A percentile compares a stretch with the other conserved stretches of the same genome.
phyloP scores from a whole-genome alignment of 23 tunicate species.

The Trididemnum clinides region DNA sequence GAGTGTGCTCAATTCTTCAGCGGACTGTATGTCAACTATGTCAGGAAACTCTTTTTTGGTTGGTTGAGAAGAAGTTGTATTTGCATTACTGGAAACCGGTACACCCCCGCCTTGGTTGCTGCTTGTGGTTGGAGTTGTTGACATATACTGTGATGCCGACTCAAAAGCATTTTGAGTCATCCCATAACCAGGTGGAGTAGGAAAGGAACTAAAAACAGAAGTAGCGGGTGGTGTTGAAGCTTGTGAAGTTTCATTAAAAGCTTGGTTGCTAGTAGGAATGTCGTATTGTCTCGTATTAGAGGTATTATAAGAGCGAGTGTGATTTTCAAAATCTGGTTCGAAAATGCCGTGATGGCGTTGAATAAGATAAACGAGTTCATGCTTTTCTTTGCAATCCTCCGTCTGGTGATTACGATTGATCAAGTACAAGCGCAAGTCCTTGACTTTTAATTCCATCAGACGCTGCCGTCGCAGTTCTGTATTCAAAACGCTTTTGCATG shows the following conservation, averaged over 20 bases:
- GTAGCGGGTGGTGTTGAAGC: neutral
- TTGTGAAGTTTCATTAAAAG: no score
- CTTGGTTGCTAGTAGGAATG: no score
- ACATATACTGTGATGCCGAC: slow-evolving; percentile 18
- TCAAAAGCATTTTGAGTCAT: slow-evolving; percentile 48
- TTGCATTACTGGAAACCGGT: no score
- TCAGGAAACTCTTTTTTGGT: slow-evolving; percentile 18
- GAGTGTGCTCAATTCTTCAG: slow-evolving; percentile 27
- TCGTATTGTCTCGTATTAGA: no score
- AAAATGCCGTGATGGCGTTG: slow-evolving; percentile 20
- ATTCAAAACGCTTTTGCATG: slow-evolving; percentile 37
- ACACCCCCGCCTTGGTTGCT: no score
- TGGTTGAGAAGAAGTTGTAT: neutral
- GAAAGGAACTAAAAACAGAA: neutral
- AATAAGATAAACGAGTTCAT: slow-evolving; percentile 57
- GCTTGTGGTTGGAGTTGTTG: neutral
- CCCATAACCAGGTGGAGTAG: slow-evolving; percentile 31
- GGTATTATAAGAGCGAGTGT: slow-evolving; percentile 3
- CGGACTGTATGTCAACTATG: slow-evolving; percentile 40
- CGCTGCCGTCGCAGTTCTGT: slow-evolving; percentile 1
- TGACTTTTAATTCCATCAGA: slow-evolving; percentile 54
- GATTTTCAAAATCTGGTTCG: slow-evolving; percentile 36
- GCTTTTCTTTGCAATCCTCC: slow-evolving; percentile 47
- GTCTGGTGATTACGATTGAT: slow-evolving; percentile 37
- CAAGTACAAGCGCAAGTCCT: slow-evolving; percentile 53